Conservation (phyloP, 2,888 invertebrate genomes). For the Deroplatys truncata region DNA sequence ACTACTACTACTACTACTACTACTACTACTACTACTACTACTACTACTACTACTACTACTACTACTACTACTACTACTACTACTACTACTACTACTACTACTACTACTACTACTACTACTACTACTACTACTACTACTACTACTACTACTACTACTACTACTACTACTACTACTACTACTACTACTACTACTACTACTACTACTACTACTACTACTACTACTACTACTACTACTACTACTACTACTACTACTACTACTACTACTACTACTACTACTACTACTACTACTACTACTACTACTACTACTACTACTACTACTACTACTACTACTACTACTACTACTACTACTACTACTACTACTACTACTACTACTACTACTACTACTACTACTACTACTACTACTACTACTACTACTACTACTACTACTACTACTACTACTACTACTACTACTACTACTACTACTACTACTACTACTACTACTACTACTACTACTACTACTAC, state of each 20-base stretch:
- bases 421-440: constrained; percentile 16
- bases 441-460: constrained; percentile 16
- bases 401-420: constrained; percentile 14
- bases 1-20: constrained; percentile 15
- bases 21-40: constrained; percentile 16
- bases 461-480: constrained; percentile 16
- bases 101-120: constrained; percentile 16
- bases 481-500: constrained; percentile 16
- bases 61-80: constrained; percentile 15
- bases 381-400: constrained; percentile 14
- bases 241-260: constrained; percentile 15
- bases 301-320: constrained; percentile 16
- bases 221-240: constrained; percentile 15
- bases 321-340: constrained; percentile 16
- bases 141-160: constrained; percentile 16
- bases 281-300: constrained; percentile 16
- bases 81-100: constrained; percentile 14
- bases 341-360: constrained; percentile 16
- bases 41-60: constrained; percentile 13
- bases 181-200: constrained; percentile 16
- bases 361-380: constrained; percentile 16
- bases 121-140: constrained; percentile 16
- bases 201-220: constrained; percentile 16
- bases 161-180: constrained; percentile 16
- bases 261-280: constrained; percentile 14